phyloP scores from a whole-genome alignment of 2,888 invertebrate species.

The Thyatira batis region DNA sequence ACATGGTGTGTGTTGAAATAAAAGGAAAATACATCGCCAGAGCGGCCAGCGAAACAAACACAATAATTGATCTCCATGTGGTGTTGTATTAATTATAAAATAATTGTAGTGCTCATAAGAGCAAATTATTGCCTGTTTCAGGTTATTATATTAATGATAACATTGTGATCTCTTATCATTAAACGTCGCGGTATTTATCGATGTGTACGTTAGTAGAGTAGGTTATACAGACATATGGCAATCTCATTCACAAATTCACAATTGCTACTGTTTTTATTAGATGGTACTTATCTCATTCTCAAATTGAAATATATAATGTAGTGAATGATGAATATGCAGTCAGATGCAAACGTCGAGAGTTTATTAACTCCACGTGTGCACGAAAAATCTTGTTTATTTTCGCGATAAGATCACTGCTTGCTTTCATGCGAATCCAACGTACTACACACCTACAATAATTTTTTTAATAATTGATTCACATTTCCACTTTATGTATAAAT shows the following conservation, averaged over 20 bases:
- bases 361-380: background rate
- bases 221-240: slow-evolving; percentile 3
- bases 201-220: slow-evolving; percentile 8
- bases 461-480: too few relatives aligned
- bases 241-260: background rate
- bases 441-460: too few relatives aligned
- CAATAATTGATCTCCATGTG: background rate
- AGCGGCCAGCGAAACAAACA: background rate
- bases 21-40: background rate
- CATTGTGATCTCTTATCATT: slow-evolving; percentile 2
- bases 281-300: background rate
- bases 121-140: background rate
- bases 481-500: too few relatives aligned
- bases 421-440: too few relatives aligned
- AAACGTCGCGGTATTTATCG: slow-evolving; percentile 9
- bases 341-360: background rate
- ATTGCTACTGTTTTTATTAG: background rate
- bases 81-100: background rate
- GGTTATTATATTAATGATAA: slow-evolving; percentile 4
- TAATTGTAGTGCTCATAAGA: background rate
- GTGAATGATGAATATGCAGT: background rate
- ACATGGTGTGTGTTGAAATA: background rate
- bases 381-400: background rate
- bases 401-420: background rate
- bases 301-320: background rate